These are phyloP conservation scores for Caenorhabditis sp. DNA, from an alignment of 2,888 invertebrate genomes.

Conservation along the genomic window DNA sequence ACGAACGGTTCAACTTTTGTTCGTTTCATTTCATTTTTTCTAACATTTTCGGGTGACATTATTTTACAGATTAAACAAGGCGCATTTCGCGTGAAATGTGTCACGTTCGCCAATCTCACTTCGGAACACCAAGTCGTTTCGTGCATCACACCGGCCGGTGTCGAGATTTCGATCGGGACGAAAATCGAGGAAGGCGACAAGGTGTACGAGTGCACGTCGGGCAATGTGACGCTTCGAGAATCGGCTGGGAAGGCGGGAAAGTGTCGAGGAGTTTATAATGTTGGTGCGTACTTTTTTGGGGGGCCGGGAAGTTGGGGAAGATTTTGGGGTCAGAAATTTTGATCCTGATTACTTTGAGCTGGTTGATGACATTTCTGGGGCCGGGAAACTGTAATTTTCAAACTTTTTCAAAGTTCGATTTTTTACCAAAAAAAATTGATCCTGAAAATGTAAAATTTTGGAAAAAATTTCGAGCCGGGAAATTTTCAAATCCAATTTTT, in stretches of 20 bases:
- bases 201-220: constrained; percentile 24
- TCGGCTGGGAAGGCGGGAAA: constrained; percentile 19
- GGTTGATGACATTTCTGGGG: too few relatives aligned
- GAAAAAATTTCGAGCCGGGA: too few relatives aligned
- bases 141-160: constrained; percentile 48
- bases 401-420: too few relatives aligned
- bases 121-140: constrained; percentile 46
- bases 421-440: too few relatives aligned
- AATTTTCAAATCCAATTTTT: too few relatives aligned
- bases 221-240: constrained; percentile 23
- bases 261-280: constrained; percentile 19
- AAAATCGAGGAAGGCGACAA: constrained; percentile 26
- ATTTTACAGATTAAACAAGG: constrained; percentile 43
- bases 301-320: too few relatives aligned
- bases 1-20: constrained; percentile 25
- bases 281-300: constrained; percentile 1
- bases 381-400: too few relatives aligned
- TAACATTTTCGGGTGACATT: not conserved
- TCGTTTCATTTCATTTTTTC: too few relatives aligned
- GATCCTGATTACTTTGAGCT: too few relatives aligned
- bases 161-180: constrained; percentile 29
- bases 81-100: constrained; percentile 54
- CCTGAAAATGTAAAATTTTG: too few relatives aligned
- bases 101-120: constrained; percentile 44
- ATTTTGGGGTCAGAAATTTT: too few relatives aligned